These are phyloP conservation scores for Drosophila leonis DNA, from an alignment of 2,888 invertebrate genomes.

Conservation along the genomic window DNA sequence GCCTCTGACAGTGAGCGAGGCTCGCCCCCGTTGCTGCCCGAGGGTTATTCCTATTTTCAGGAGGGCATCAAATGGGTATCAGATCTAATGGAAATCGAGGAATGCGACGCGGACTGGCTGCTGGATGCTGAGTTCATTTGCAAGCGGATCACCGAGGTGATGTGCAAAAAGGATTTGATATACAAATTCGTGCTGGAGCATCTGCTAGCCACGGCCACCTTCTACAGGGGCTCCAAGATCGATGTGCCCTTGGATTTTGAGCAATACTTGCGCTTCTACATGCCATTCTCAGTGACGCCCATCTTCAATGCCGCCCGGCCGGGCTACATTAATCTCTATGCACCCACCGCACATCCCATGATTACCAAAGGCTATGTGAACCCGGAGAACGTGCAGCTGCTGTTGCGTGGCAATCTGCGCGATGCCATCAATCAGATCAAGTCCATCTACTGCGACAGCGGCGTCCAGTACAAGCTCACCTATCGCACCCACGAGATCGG, in stretches of 20 bases:
- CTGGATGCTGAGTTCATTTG: slow-evolving; percentile 52
- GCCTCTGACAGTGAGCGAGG: not conserved
- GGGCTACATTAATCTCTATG: slow-evolving; percentile 49
- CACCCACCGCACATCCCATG: slow-evolving; percentile 53
- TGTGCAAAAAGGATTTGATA: slow-evolving; percentile 58
- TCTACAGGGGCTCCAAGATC: slow-evolving; percentile 62
- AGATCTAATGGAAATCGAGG: slow-evolving; percentile 55
- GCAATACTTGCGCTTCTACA: slow-evolving; percentile 55
- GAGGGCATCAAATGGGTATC: slow-evolving; percentile 64
- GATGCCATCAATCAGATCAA: slow-evolving; percentile 47
- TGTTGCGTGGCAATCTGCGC: slow-evolving; percentile 57
- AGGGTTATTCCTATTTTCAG: slow-evolving; percentile 44
- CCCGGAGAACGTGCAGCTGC: slow-evolving; percentile 58
- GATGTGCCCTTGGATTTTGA: slow-evolving; percentile 59
- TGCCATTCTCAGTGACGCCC: slow-evolving; percentile 61
- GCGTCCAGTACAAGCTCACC: slow-evolving; percentile 44
- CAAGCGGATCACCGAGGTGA: slow-evolving; percentile 44
- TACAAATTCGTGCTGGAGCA: slow-evolving; percentile 50
- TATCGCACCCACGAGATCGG: slow-evolving; percentile 67
- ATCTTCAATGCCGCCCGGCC: slow-evolving; percentile 63
- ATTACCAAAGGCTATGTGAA: slow-evolving; percentile 54
- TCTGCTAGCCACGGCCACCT: slow-evolving; percentile 56
- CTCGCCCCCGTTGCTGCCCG: slow-evolving; percentile 28
- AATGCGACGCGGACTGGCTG: slow-evolving; percentile 47
- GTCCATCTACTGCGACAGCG: slow-evolving; percentile 44